Evolutionary conservation across 2,113 vertebrate genomes (phyloP).

Genomic region (Archilochus colubris): DNA sequence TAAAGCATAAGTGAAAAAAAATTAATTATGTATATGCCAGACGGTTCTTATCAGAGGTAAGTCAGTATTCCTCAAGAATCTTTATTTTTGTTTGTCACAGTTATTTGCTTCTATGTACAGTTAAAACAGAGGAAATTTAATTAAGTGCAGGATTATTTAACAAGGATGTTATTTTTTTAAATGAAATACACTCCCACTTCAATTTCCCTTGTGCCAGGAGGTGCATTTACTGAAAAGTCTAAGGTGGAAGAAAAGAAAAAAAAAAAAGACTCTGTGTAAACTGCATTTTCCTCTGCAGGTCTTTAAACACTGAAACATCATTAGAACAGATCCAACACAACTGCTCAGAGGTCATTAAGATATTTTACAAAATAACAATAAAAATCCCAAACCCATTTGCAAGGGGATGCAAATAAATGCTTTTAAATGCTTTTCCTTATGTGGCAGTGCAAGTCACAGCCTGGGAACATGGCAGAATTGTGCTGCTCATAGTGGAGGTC

Average conservation of each 20-base stretch:
- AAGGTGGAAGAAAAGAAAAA: not conserved
- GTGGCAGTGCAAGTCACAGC: not conserved
- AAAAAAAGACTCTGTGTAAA: not conserved
- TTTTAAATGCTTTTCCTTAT: not conserved
- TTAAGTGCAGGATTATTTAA: slow-evolving; percentile 52
- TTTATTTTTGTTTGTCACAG: slow-evolving; percentile 50
- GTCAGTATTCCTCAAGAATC: not conserved
- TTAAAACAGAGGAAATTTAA: slow-evolving; percentile 54
- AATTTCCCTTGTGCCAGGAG: not conserved
- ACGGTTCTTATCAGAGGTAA: slow-evolving; percentile 29
- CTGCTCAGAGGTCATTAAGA: not conserved
- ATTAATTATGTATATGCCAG: not conserved
- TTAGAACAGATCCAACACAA: not conserved
- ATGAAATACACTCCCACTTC: slow-evolving; percentile 23
- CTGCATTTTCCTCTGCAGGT: not conserved
- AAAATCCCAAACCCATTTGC: not conserved
- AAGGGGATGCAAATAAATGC: not conserved
- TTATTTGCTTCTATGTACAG: slow-evolving; percentile 25
- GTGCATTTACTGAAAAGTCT: not conserved
- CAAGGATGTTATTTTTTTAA: slow-evolving; percentile 33
- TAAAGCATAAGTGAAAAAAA: slow-evolving; percentile 3
- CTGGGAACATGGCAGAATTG: not conserved
- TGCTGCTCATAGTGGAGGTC: not conserved
- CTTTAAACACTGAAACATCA: not conserved
- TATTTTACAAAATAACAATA: not conserved